Base-by-base conservation (phyloP, 1,140 invertebrate genomes). In the Calosoma granatense region DNA sequence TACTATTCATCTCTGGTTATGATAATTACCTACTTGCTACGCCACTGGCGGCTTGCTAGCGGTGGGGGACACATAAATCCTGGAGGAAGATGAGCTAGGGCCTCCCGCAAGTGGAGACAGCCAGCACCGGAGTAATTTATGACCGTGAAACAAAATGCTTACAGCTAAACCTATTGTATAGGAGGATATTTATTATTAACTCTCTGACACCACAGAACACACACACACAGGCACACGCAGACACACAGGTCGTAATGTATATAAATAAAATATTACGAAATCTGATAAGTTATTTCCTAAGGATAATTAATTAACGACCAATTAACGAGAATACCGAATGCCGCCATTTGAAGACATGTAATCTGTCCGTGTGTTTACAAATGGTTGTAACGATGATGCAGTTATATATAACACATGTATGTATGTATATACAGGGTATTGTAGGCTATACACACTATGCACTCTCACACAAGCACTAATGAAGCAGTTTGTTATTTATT, bases 81-180 rank as follows among this genome's bases (percentile, higher is more conserved):
- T 3, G 15, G 17, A 4, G 9, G 6, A 47, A 17, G 41, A 47
- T 47, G 41, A 47, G 41, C 15, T 47, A 17, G 3, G 41, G 41
- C 41, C 9, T n/a, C 9, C 15, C 6, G 41, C 6, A 6, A 47
- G 41, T 47, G 17, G 41, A 17, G 17, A 47, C 41, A 47, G 9
- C 41, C 41, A 17, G 17, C n/a, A n/a, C n/a, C n/a, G n/a, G n/a
- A 12, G 41, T 47, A 47, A 47, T 47, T 47, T 47, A 47, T 47
- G 4, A 47, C 41, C 41, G 3, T 12, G 41, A 47, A 47, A 47
- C 41, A 47, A 47, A 47, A 47, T 17, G 41, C 15, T 47, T 47
- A 47, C 41, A 47, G 41, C 9, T 47, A 47, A 47, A 47, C 41
- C 41, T 17, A 47, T 47, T 47, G 41, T 47, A 47, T 47, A 9